Evolutionary conservation across 1,140 invertebrate genomes (phyloP), one percentile per base, ranked within the genome.

Genomic region (Psilanteris sp.): DNA sequence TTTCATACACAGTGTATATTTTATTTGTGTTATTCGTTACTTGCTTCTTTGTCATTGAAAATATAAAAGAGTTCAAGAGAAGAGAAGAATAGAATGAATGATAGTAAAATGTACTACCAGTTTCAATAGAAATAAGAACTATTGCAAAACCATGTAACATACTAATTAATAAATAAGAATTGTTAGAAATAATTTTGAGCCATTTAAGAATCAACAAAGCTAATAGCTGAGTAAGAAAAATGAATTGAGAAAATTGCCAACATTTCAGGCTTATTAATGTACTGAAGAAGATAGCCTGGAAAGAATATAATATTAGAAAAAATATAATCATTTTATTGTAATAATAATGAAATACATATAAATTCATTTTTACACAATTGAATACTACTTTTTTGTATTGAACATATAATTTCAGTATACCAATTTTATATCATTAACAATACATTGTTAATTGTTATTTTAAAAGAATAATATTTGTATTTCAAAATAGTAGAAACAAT

Each of bases 171-270:
- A 83, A 87, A 3, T 90, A 86, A 0, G 88, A 77, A 50, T 89
- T 85, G 0, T 88, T 85, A 6, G 90, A 86, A 4, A 93, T 91
- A 26, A 91, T 91, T 48, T 86, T 89, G 2, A 93, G 67, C 77
- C 92, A 90, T 74, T 93, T 93, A 27, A 93, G 89, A 16, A 92
- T 89, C 15, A 92, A 86, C 15, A 93, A 84, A 1, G 93, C 90
- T 10, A 91, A 79, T 1, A 91, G 88, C 82, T 95, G 94, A 0
- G 93, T 94, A 0, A 92, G 83, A 43, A 95, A 90, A 31, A 94
- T 91, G 82, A 95, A 95, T 79, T 95, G 94, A 0, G 93, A 91
- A 89, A 96, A 95, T 83, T 95, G 93, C 92, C 93, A 93, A 73
- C 90, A 90, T 1, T 91, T 79, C 0, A 93, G 81, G 57, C 91